Base-by-base conservation (phyloP, 1,140 invertebrate species). In the Bactericera cockerelli region DNA sequence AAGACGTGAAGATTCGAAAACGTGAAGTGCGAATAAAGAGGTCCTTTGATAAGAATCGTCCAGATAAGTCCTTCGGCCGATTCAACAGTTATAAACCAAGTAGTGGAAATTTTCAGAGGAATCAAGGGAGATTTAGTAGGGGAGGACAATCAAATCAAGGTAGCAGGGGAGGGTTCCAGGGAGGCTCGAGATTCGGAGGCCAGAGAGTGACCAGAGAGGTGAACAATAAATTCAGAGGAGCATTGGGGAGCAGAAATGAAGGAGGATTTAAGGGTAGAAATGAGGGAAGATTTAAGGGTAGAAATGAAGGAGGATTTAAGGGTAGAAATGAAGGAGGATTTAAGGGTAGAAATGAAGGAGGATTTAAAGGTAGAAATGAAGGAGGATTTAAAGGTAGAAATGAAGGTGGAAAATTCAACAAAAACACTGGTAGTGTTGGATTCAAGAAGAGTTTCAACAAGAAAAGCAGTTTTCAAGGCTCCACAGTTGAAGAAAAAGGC, bases 11-110 rank as follows among this genome's bases (percentile, higher is more conserved):
- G 59, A 53, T 80, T 2, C 62, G 63, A 26, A 68, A 72, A 53
- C 69, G 76, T 28, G 64, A 69, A 64, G 57, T 80, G 19, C 67
- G 77, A 53, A 71, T 81, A 16, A 56, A 65, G 57, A 39, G 62
- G 19, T 49, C 42, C 8, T 49, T 49, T n/a, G 42, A 49, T 16
- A 49, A 49, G 22, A 49, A 16, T n/a, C 4, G 4, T 8, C 6
- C 22, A 6, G 19, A 49, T 49, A 11, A 10, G 33, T 19, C n/a
- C n/a, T 49, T 16, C n/a, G 42, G 22, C 22, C 42, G 42, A 49
- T 49, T 49, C 42, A 49, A 49, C 22, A 49, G 8, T 16, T 13
- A 31, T 4, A 49, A 49, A 49, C 19, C 42, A 49, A 49, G 3
- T n/a, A 19, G n/a, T 49, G 42, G 42, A 22, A n/a, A n/a, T 49